Base-by-base conservation (phyloP, 2,113 vertebrate species). In the Melanocharis versteri region DNA sequence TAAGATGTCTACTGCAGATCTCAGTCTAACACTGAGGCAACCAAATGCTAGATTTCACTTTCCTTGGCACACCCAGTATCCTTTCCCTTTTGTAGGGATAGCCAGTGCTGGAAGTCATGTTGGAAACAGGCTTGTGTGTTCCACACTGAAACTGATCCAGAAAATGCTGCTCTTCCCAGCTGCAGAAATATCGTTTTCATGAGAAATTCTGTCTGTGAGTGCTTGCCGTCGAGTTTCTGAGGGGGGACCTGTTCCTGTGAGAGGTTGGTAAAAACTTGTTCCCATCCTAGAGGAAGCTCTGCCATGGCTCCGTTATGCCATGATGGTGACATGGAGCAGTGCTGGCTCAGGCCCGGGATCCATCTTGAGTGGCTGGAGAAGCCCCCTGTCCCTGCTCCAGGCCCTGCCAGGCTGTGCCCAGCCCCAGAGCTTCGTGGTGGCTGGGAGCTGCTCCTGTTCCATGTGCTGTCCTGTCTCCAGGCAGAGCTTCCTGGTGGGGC, bases 281-380 rank as follows among this genome's bases (percentile, higher is more conserved):
- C 51, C 65, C 31, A 7, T 42, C 15, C 30, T 26, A 5, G 35
- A 45, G 19, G 62, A 72, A 68, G 33, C 12, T 93, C 11, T 90
- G 3, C 37, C 39, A 4, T 42, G 65, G 19, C 16, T 83, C 47
- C 0, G 0, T 45, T 42, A 6, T 6, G 4, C 40, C 5, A 2
- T 40, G 33, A 23, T 22, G 35, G 9, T 75, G 45, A 31, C 30
- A 15, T 37, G 30, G 35, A 78, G 35, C 40, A 57, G 22, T 44
- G 31, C 56, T 57, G 51, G 22, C 17, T 81, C 47, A 62, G 45
- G 20, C 35, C 22, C 6, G 10, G 26, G 30, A 40, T 50, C n/a
- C 10, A 4, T 40, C 39, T 35, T 28, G 47, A n/a, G 50, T 62
- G 39, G 15, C 27, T 90, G 90, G 35, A 53, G 51, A 47, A 21